These are phyloP conservation scores for Vidua chalybeata DNA, from an alignment of 2,113 vertebrate genomes.

Conservation along the genomic window DNA sequence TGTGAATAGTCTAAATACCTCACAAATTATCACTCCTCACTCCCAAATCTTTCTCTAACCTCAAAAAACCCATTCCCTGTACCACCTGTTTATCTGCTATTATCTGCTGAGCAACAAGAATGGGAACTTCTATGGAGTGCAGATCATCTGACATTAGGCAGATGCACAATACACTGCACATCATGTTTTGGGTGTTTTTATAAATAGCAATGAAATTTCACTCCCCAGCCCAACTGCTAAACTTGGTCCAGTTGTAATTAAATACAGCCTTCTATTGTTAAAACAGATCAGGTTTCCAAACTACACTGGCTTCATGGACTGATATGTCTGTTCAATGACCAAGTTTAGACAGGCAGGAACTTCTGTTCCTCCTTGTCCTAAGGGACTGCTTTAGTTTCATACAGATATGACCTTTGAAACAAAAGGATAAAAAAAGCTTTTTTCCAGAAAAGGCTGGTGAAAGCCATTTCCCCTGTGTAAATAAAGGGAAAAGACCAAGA, in stretches of 20 bases:
- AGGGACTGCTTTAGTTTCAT: slow-evolving; percentile 23
- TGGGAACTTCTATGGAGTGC: not conserved
- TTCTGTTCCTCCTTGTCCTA: not conserved
- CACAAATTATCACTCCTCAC: not conserved
- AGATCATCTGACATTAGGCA: not conserved
- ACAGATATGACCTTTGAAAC: not conserved
- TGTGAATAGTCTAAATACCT: not conserved
- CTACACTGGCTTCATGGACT: not conserved
- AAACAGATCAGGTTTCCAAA: not conserved
- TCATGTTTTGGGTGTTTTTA: not conserved
- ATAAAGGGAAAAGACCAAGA: not conserved
- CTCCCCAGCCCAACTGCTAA: not conserved
- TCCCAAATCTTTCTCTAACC: not conserved
- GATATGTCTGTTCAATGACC: not conserved
- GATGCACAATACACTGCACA: accelerated
- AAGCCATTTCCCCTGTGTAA: not conserved
- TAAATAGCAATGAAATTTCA: not conserved
- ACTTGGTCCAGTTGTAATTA: not conserved
- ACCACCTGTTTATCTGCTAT: not conserved
- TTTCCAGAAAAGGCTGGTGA: not conserved
- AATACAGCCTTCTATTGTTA: not conserved
- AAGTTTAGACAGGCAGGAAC: not conserved
- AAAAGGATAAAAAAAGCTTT: slow-evolving; percentile 20
- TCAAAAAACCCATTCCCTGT: not conserved
- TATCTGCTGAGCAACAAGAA: not conserved